A percentile compares a stretch with the other conserved stretches of the same genome.
phyloP scores from a whole-genome alignment of 2,888 invertebrate species.

The Axea sp. region DNA sequence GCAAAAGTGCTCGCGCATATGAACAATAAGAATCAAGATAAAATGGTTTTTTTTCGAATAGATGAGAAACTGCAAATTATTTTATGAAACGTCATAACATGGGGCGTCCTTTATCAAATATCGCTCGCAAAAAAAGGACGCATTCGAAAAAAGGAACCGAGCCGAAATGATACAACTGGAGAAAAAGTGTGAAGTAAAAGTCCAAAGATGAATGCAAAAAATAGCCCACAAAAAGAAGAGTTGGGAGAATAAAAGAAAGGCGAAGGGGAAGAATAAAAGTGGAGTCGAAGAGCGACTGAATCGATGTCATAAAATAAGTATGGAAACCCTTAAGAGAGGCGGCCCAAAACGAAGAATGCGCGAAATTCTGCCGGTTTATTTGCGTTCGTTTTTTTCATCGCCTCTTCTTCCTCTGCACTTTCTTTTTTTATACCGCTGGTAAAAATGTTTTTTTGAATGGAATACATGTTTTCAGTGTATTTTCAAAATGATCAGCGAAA shows the following conservation, averaged over 20 bases:
- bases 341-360: slow-evolving; percentile 42
- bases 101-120: slow-evolving; percentile 4
- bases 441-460: slow-evolving; percentile 51
- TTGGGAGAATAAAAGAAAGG: slow-evolving; percentile 38
- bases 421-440: slow-evolving; percentile 18
- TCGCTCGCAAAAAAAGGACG: slow-evolving; percentile 1
- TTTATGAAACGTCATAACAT: slow-evolving; percentile 7
- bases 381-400: slow-evolving; percentile 48
- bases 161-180: slow-evolving; percentile 13
- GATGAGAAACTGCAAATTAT: too few relatives aligned
- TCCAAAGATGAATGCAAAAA: slow-evolving; percentile 41
- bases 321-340: slow-evolving; percentile 47
- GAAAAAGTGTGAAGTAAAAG: slow-evolving; percentile 54
- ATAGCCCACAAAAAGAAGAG: slow-evolving; percentile 26
- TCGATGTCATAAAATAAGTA: slow-evolving; percentile 61
- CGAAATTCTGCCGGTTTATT: slow-evolving; percentile 56
- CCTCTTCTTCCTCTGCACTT: slow-evolving; percentile 33
- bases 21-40: too few relatives aligned
- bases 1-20: too few relatives aligned
- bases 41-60: too few relatives aligned
- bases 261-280: slow-evolving; percentile 40
- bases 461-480: too few relatives aligned
- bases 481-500: too few relatives aligned
- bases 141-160: slow-evolving; percentile 6
- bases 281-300: slow-evolving; percentile 53